Percentiles rank a stretch among this genome's conserved stretches.
phyloP scores from a whole-genome alignment of 2,888 invertebrate species.

The Pyrrhosoma nymphula region DNA sequence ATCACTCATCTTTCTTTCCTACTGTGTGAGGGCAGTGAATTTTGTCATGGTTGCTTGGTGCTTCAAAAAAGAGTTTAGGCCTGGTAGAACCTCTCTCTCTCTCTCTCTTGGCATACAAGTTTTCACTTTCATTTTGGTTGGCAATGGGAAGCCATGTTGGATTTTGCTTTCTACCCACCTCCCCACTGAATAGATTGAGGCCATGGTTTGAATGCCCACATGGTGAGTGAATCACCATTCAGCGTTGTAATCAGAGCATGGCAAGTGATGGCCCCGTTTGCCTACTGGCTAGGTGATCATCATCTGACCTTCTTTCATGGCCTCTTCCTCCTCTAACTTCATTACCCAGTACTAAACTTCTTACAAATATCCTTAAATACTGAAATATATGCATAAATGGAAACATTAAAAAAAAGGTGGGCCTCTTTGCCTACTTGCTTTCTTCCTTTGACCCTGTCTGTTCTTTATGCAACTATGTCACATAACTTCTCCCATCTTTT shows the following conservation, averaged over 20 bases:
- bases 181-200: constrained; percentile 38
- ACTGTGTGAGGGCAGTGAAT: no score
- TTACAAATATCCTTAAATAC: no score
- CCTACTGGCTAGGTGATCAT: neutral
- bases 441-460: neutral
- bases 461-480: neutral
- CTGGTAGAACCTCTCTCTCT: neutral
- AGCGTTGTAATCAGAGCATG: constrained; percentile 39
- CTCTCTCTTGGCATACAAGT: neutral
- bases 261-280: constrained; percentile 29
- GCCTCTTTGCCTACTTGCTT: no score
- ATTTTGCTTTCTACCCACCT: neutral
- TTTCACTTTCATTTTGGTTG: neutral
- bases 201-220: constrained; percentile 52
- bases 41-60: no score
- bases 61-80: no score
- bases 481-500: no score
- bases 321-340: neutral
- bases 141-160: neutral
- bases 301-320: neutral
- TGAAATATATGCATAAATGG: no score
- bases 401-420: no score
- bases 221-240: constrained; percentile 34
- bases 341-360: no score
- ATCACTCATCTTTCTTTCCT: neutral